Base-by-base conservation (phyloP, 2,113 vertebrate genomes). In the Ceratotherium simum region DNA sequence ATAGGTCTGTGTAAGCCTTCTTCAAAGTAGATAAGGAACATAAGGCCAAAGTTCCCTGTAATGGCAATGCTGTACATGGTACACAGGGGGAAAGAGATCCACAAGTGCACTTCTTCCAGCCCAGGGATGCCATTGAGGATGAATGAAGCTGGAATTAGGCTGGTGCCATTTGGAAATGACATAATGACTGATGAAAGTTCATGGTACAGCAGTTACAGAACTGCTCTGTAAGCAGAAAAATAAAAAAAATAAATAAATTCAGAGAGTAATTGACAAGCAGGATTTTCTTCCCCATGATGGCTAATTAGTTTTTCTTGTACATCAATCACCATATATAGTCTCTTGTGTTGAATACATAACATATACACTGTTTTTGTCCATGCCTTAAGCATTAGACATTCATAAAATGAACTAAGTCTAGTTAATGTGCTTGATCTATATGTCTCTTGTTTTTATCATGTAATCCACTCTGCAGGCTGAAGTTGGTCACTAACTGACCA, bases 41-140 rank as follows among this genome's bases (percentile, higher is more conserved):
- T 76, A 31, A 98, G 90, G 3, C 92, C 62, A 46, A 90, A 95
- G 80, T 98, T 98, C 1, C 98, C 98, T 60, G 91, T 36, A 8
- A 98, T 33, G 36, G 98, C 94, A 46, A 98, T 70, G 70, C 91
- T 31, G 3, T 98, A 97, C 97, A 98, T 98, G 60, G 72, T 88
- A 33, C 95, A 96, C 12, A 98, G 81, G 0, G 96, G 97, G 23
- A 97, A 58, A 4, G 97, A 96, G 54, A 98, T 80, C 95, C 96
- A 98, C 18, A 96, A 2, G 10, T 98, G 98, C 0, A 54, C 42
- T 8, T 94, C 80, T 58, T 98, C 98, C 36, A 98, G 75, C 2
- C 97, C 98, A 27, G 98, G 98, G 33, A 98, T 96, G 58, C 97
- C 98, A 70, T 97, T 97, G 51, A 98, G 83, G 39, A 98, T 75